Evolutionary conservation across 2,797 vertebrate genomes (phyloP), one percentile per base, ranked within the genome.

Genomic region (Melopsittacus undulatus): DNA sequence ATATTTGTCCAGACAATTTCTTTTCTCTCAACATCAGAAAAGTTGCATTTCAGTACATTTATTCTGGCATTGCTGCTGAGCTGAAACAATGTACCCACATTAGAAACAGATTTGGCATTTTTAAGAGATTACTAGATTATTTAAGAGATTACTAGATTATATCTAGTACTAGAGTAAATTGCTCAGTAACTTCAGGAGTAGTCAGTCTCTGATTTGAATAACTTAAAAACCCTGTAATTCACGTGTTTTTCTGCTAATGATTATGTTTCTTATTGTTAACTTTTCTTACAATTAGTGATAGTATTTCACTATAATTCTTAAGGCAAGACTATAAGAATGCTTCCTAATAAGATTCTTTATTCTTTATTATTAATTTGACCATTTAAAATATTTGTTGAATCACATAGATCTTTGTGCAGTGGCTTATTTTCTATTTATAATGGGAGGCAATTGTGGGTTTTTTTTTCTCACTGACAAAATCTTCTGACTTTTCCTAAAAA

Each of bases 181-280:
- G 30, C 38, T 86, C 38, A 59, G 57, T 67, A 94, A 34, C 20
- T 69, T 81, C n/a, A n/a, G 11, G 42, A 75, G 5, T 62, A 83
- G 66, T 80, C 51, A 48, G 10, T 48, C 89, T 77, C 34, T 89
- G 32, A 75, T 83, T 10, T 64, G 48, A 87, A 29, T 83, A 74
- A 76, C 52, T 67, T 34, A 59, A 82, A 77, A n/a, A 0, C 0
- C 2, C 40, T 36, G 1, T 36, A 12, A 77, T 48, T 74, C 2
- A 0, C 2, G 0, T 57, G 16, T 56, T 87, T 9, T 79, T 80
- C 54, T 56, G 11, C 22, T 88, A 68, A 36, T 34, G 32, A 74
- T 68, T 51, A 49, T 32, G 9, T 75, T 90, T 49, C 13, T 78
- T 38, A 27, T 64, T 9, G 43, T 54, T 81, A 45, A 74, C 32